These are phyloP conservation scores for Apis laboriosa DNA, from an alignment of 1,140 invertebrate species.

Conservation along the genomic window DNA sequence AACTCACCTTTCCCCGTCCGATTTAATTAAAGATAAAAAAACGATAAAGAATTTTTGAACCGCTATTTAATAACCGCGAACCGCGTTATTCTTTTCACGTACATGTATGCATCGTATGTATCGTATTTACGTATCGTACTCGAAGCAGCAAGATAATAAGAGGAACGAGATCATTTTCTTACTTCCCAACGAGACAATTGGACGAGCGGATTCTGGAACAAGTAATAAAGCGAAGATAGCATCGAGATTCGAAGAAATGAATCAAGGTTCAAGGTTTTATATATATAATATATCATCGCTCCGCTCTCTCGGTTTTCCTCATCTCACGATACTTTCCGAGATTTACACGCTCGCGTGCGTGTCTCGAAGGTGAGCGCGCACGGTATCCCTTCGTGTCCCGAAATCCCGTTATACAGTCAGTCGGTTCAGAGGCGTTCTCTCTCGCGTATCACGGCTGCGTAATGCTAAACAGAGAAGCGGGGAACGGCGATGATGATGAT, in stretches of 20 bases:
- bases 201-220: not conserved
- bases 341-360: conserved; percentile 36
- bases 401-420: conserved; percentile 59
- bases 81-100: too few species aligned
- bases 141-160: too few species aligned
- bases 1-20: not conserved
- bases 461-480: conserved; percentile 57
- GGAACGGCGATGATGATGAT: conserved; percentile 15
- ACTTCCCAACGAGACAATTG: not conserved
- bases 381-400: conserved; percentile 52
- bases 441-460: conserved; percentile 27
- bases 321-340: conserved; percentile 13
- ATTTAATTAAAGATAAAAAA: not conserved
- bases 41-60: too few species aligned
- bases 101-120: too few species aligned
- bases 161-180: not conserved
- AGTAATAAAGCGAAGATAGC: not conserved
- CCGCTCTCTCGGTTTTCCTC: not conserved
- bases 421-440: conserved; percentile 31
- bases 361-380: conserved; percentile 23
- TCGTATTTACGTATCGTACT: too few species aligned
- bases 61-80: too few species aligned
- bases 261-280: not conserved
- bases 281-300: not conserved
- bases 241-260: not conserved